Base-by-base conservation (phyloP, 2,113 vertebrate species). In the Rattus rattus region DNA sequence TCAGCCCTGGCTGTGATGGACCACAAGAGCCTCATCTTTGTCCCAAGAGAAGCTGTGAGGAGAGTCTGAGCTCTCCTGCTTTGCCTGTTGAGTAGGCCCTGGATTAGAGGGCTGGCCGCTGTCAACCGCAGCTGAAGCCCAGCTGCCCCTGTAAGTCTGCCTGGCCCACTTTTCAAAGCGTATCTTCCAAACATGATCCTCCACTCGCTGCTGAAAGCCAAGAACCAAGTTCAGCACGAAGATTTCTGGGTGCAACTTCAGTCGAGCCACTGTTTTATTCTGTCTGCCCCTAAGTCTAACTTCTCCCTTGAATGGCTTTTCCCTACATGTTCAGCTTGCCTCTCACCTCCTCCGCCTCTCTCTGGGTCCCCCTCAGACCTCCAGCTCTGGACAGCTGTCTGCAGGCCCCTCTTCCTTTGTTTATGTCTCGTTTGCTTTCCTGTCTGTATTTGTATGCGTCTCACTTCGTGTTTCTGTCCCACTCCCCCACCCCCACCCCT, bases 121-220 rank as follows among this genome's bases (percentile, higher is more conserved):
- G 3, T 9, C 39, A 76, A 92, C 30, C 9, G 0, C 47, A 70
- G 91, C 76, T 20, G 16, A 61, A 86, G 69, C 13, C 87, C 92
- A 86, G 79, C 92, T 95, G 93, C 75, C 77, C 70, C 93, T 84
- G 11, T 19, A 36, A 52, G 63, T 73, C 73, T 2, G 0, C 39
- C 59, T 56, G 54, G 91, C 43, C 59, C 8, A 7, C 93, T 75
- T 36, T 96, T 70, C 67, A 52, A 90, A 76, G 56, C 0, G 0
- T 39, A 83, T n/a, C 24, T 0, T 96, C 69, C 39, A 90, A 93
- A 81, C 47, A 70, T 11, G 87, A 88, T 75, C 67, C 75, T 93
- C 92, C 6, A 49, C 75, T 61, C 43, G 73, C 54, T 67, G 30
- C 73, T 8, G 59, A 73, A 52, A 83, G 75, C 79, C 83, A 70